Evolutionary conservation across 2,888 invertebrate species (phyloP).

Genomic region (Anaspis maculata): DNA sequence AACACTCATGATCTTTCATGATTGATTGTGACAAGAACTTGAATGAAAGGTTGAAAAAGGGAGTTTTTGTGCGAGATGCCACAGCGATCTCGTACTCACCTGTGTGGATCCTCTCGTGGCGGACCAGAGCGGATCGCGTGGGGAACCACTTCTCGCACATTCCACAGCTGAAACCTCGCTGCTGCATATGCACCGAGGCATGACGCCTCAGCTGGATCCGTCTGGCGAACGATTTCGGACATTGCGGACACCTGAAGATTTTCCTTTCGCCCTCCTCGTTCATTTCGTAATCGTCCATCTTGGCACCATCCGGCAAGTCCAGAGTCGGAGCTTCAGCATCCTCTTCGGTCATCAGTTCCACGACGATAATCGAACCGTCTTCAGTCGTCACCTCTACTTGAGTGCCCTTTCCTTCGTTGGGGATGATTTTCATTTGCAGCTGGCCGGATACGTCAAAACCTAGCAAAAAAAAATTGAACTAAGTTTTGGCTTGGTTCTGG

Average conservation of each 20-base stretch:
- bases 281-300: constrained; percentile 10
- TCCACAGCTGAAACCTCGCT: constrained; percentile 50
- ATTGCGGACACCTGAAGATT: constrained; percentile 53
- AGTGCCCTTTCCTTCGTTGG: constrained; percentile 34
- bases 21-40: too few relatives aligned
- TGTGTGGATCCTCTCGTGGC: constrained; percentile 63
- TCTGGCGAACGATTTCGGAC: constrained; percentile 55
- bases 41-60: too few relatives aligned
- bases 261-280: constrained; percentile 39
- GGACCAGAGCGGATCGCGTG: constrained; percentile 55
- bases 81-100: too few relatives aligned
- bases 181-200: constrained; percentile 52
- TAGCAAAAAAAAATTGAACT: too few relatives aligned
- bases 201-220: constrained; percentile 54
- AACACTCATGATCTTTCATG: too few relatives aligned
- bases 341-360: constrained; percentile 42
- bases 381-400: constrained; percentile 43
- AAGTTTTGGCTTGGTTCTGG: not conserved
- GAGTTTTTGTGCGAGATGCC: too few relatives aligned
- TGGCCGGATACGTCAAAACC: constrained; percentile 35
- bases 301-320: constrained; percentile 14
- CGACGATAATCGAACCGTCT: constrained; percentile 44
- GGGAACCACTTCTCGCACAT: constrained; percentile 61
- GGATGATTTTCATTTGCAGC: constrained; percentile 38
- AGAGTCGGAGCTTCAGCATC: too few relatives aligned